phyloP scores from a whole-genome alignment of 2,113 vertebrate genomes.

The Notarius lentiginosus region DNA sequence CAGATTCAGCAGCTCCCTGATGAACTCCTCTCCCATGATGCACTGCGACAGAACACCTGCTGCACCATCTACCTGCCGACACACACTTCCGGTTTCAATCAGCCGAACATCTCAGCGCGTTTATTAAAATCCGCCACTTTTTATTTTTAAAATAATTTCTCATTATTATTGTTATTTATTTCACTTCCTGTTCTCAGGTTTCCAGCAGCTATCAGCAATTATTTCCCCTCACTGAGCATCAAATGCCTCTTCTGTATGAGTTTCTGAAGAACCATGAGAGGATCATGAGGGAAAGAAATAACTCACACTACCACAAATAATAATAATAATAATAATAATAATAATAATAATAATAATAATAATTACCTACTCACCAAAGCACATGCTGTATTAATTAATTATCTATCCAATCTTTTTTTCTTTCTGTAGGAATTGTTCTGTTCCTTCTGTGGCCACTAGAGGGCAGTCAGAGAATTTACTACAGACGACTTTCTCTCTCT shows the following conservation, averaged over 20 bases:
- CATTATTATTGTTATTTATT: neutral
- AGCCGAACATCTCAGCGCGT: neutral
- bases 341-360: neutral
- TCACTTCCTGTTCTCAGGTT: neutral
- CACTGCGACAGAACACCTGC: neutral
- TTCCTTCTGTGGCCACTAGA: constrained; percentile 18
- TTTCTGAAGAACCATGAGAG: too few relatives aligned
- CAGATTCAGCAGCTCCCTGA: constrained; percentile 62
- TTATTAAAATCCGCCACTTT: neutral
- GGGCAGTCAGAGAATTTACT: constrained; percentile 35
- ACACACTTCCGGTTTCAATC: neutral
- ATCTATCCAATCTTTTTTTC: neutral
- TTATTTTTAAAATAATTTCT: neutral
- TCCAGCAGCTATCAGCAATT: neutral
- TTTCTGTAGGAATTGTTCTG: neutral
- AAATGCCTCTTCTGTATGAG: neutral
- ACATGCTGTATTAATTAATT: too few relatives aligned
- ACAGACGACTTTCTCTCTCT: neutral
- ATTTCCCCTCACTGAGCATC: neutral
- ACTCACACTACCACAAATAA: neutral
- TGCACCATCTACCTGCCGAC: neutral
- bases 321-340: neutral
- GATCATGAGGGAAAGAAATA: too few relatives aligned
- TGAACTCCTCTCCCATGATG: constrained; percentile 60
- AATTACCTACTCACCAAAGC: neutral